Conservation (phyloP, 2,797 vertebrate species). For the Spinus olivaceus region DNA sequence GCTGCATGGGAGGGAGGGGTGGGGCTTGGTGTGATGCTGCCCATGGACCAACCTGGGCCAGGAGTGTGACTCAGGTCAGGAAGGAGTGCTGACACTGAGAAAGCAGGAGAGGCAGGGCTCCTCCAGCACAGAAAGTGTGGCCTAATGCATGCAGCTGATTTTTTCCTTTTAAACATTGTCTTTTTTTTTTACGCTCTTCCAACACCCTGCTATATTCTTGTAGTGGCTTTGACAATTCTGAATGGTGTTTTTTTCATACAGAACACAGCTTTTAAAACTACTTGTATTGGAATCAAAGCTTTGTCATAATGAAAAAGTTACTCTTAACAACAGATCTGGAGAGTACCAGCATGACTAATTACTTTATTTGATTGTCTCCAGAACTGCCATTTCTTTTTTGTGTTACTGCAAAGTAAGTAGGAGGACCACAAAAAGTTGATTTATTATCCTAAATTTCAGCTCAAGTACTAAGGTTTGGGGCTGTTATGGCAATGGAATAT, state of each 20-base stretch:
- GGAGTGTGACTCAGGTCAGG: neutral
- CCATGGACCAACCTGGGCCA: neutral
- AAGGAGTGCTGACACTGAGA: neutral
- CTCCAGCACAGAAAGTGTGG: neutral
- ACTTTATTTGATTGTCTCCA: neutral
- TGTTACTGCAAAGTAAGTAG: neutral
- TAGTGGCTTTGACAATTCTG: neutral
- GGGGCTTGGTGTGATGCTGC: neutral
- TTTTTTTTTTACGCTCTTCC: neutral
- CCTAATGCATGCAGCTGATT: neutral
- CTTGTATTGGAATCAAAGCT: neutral
- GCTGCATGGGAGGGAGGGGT: neutral
- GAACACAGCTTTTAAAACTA: neutral
- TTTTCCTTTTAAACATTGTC: rapidly evolving
- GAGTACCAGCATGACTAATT: neutral
- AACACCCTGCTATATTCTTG: neutral
- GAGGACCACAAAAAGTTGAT: neutral
- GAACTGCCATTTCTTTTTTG: neutral
- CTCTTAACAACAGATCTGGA: neutral
- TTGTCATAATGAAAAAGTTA: neutral
- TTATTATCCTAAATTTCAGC: neutral
- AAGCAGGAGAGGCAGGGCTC: neutral
- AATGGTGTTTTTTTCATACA: neutral
- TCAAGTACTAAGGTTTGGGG: neutral
- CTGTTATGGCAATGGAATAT: neutral